Evolutionary conservation across 2,888 invertebrate species (phyloP), one percentile per base, ranked within the genome.

Genomic region (Sclerodermus sp.): DNA sequence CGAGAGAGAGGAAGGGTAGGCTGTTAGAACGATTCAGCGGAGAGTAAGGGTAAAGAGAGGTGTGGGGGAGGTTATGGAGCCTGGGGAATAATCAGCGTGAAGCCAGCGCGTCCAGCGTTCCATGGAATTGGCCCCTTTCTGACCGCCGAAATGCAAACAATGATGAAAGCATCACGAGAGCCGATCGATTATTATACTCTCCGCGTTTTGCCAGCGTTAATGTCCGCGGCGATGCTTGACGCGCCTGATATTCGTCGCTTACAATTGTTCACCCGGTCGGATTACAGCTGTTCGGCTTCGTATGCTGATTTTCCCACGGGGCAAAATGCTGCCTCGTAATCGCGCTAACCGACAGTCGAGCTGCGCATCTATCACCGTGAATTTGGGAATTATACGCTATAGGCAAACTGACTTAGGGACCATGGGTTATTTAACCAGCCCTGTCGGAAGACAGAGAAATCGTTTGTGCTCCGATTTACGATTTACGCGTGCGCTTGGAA

Each of bases 71-170:
- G 47, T 53, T 60, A 57, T 56, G 47, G 60, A 58, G 55, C 47
- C 57, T 40, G 43, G 64, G 57, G 64, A 67, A 69, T 68, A 68
- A 68, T 68, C 62, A 70, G 64, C 59, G 45, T 53, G 55, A 57
- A 58, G 50, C 56, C 55, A 45, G 49, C 38, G 40, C 48, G 47
- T 15, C 50, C 59, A 50, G 41, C 55, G 55, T 63, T 59, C 54
- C 53, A 55, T 57, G 60, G 56, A 55, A 64, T 62, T 58, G 60
- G 60, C 62, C 64, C 55, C 50, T 55, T 62, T 55, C 58, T 53
- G 49, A 52, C 55, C 49, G 55, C 55, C 58, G 58, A 64, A 69
- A 62, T 69, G 60, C 67, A 67, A 70, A 69, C 68, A 69, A 52
- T 59, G 66, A 62, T 57, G 66, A 67, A 67, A 67, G 61, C 56